Evolutionary conservation across 2,113 vertebrate species (phyloP).

Genomic region (Shinisaurus crocodilurus): DNA sequence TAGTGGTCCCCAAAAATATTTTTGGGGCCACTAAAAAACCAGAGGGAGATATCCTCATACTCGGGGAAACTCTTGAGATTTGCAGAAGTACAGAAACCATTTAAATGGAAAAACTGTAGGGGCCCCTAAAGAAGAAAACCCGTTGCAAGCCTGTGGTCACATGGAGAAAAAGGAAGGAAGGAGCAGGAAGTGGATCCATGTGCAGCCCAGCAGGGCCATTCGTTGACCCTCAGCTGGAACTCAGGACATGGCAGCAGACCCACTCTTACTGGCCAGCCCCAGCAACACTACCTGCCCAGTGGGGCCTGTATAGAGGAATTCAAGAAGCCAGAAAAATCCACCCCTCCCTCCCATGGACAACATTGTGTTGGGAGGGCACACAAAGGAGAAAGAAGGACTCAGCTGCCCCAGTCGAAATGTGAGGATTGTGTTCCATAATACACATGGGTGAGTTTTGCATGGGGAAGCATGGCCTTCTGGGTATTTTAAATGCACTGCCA

Average conservation of each 20-base stretch:
- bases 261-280: not conserved
- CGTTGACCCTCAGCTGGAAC: not conserved
- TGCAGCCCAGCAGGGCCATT: not conserved
- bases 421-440: not conserved
- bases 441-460: not conserved
- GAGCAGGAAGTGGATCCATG: not conserved
- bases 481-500: not conserved
- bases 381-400: not conserved
- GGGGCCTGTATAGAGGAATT: not conserved
- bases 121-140: not conserved
- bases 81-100: not conserved
- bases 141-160: not conserved
- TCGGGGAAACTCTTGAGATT: not conserved
- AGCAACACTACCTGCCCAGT: not conserved
- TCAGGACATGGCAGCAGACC: not conserved
- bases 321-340: not conserved
- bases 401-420: not conserved
- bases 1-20: no score
- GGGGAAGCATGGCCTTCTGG: not conserved
- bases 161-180: not conserved
- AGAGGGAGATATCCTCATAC: not conserved
- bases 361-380: not conserved
- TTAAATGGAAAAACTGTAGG: not conserved
- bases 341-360: not conserved
- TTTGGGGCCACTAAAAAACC: not conserved